phyloP scores from a whole-genome alignment of 2,888 invertebrate species.

The Pteria penguin region DNA sequence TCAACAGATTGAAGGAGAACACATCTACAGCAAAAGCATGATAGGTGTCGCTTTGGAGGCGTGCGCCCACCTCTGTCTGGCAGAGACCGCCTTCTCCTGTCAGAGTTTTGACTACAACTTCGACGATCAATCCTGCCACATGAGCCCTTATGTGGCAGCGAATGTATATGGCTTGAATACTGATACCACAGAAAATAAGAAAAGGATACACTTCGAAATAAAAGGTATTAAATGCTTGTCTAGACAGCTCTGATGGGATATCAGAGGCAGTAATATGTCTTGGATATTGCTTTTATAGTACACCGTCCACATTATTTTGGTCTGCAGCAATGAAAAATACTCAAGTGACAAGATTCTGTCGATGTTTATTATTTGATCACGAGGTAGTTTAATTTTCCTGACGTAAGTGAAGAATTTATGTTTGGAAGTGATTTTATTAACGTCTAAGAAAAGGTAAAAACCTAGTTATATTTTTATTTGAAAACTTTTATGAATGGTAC shows the following conservation, averaged over 20 bases:
- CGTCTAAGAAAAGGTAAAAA: too few relatives aligned
- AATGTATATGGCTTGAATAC: slow-evolving; percentile 72
- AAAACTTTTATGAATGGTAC: too few relatives aligned
- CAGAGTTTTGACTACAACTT: slow-evolving; percentile 75
- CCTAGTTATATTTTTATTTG: too few relatives aligned
- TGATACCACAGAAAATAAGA: slow-evolving; percentile 53
- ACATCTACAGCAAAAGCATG: slow-evolving; percentile 71
- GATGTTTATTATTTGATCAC: too few relatives aligned
- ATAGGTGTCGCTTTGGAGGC: slow-evolving; percentile 72
- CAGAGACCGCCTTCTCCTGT: slow-evolving; percentile 72
- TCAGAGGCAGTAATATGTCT: not conserved
- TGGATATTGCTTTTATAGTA: not conserved
- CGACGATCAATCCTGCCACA: slow-evolving; percentile 70
- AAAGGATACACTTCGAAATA: slow-evolving; percentile 74
- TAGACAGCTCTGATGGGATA: not conserved
- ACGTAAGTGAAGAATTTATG: too few relatives aligned
- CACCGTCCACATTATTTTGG: not conserved
- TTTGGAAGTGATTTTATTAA: too few relatives aligned
- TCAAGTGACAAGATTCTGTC: too few relatives aligned
- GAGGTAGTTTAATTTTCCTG: too few relatives aligned
- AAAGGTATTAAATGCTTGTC: slow-evolving; percentile 63
- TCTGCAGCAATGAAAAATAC: too few relatives aligned
- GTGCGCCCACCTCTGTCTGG: slow-evolving; percentile 75
- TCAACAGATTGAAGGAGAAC: slow-evolving; percentile 67
- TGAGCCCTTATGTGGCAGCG: slow-evolving; percentile 75